Conservation (phyloP, 2,888 invertebrate species). For the Lithophane leautieri region DNA sequence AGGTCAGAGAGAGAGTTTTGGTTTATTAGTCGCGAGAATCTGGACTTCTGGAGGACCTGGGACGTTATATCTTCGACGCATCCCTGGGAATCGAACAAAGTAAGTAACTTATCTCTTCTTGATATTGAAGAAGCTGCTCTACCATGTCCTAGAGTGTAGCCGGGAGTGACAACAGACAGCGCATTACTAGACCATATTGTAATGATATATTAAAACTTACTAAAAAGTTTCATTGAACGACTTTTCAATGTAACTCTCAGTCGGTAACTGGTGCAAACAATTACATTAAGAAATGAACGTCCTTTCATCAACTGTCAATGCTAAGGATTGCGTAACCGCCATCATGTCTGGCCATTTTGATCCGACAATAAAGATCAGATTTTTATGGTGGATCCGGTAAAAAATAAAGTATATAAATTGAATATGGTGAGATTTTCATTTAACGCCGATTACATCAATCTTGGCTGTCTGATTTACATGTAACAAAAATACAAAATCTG, state of each 20-base stretch:
- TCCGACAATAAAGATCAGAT: constrained; percentile 38
- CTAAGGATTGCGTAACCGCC: constrained; percentile 40
- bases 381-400: constrained; percentile 34
- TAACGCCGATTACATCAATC: not conserved
- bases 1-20: not conserved
- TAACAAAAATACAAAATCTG: not conserved
- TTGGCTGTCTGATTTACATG: not conserved
- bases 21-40: not conserved
- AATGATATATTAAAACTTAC: constrained; percentile 12
- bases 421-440: not conserved
- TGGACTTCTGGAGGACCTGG: too few relatives aligned
- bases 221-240: constrained; percentile 11
- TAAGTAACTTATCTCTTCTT: too few relatives aligned
- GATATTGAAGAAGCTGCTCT: not conserved
- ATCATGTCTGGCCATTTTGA: constrained; percentile 29
- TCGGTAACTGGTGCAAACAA: constrained; percentile 43
- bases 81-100: not conserved
- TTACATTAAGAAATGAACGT: constrained; percentile 46
- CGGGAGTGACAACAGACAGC: not conserved
- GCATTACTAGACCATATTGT: not conserved
- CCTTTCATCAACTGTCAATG: constrained; percentile 59
- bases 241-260: constrained; percentile 29
- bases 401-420: not conserved
- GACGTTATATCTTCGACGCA: too few relatives aligned
- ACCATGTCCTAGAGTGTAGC: too few relatives aligned